These are phyloP conservation scores for Chiridota heheva DNA, from an alignment of 35 echinoderm and acorn worm genomes.

Conservation along the genomic window DNA sequence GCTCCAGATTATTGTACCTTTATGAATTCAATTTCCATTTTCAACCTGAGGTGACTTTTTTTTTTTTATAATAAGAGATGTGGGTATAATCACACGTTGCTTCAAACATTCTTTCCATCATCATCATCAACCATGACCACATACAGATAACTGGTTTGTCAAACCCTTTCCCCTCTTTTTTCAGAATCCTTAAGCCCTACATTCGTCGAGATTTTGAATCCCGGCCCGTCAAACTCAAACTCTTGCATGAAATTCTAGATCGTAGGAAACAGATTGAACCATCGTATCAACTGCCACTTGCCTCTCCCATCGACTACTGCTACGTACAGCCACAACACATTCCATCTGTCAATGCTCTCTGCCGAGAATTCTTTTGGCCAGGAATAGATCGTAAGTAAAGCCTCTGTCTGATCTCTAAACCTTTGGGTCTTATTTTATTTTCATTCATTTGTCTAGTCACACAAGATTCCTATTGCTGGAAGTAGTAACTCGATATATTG, in stretches of 20 bases:
- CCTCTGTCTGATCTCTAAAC: not conserved
- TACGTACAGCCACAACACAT: constrained; percentile 96
- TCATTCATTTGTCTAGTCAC: not conserved
- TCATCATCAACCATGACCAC: too few species aligned
- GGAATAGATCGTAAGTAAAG: constrained; percentile 93
- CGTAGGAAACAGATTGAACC: constrained; percentile 56
- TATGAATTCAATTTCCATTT: too few species aligned
- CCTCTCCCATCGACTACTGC: constrained; percentile 87
- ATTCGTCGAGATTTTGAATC: constrained; percentile 94
- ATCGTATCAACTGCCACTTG: constrained; percentile 35
- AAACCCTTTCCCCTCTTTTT: not conserved
- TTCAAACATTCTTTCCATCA: too few species aligned
- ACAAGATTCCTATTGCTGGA: not conserved
- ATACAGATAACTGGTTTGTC: not conserved
- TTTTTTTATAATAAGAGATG: too few species aligned
- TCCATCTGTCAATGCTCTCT: constrained; percentile 89
- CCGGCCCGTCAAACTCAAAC: constrained; percentile 68
- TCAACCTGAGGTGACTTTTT: too few species aligned
- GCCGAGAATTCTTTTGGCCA: constrained; percentile 98
- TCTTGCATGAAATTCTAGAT: constrained; percentile 71
- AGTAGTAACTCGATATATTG: not conserved
- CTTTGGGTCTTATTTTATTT: not conserved
- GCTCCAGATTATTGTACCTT: too few species aligned
- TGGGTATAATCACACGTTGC: too few species aligned
- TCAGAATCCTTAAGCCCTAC: constrained; percentile 95